These are phyloP conservation scores for Chlorospingus semifuscus DNA, from an alignment of 2,797 vertebrate genomes.

Conservation along the genomic window DNA sequence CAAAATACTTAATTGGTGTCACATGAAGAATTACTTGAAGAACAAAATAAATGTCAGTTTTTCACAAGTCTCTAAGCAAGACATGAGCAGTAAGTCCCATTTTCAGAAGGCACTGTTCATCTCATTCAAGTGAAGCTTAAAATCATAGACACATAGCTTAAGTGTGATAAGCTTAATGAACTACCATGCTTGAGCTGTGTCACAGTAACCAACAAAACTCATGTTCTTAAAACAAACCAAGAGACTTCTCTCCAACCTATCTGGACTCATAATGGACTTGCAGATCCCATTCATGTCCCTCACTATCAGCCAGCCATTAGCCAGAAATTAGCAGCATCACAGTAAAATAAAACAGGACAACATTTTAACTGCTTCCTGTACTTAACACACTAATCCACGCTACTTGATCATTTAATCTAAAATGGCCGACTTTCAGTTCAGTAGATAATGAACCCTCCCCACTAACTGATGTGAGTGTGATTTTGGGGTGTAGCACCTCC, in stretches of 20 bases:
- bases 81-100: background rate
- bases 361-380: background rate
- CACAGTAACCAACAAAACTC: background rate
- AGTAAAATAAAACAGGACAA: background rate
- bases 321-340: background rate
- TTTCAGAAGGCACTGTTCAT: background rate
- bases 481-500: background rate
- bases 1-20: background rate
- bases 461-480: background rate
- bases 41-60: background rate
- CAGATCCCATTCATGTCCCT: background rate
- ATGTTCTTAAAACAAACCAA: background rate
- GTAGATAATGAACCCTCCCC: background rate
- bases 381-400: background rate
- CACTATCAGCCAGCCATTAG: background rate
- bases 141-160: background rate
- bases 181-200: background rate
- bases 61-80: background rate
- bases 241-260: background rate
- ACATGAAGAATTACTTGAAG: background rate
- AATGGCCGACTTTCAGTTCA: fast-evolving
- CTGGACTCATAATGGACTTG: background rate
- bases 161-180: background rate
- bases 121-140: background rate
- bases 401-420: background rate